Base-by-base conservation (phyloP, 2,113 vertebrate species). In the Oncorhynchus clarkii region DNA sequence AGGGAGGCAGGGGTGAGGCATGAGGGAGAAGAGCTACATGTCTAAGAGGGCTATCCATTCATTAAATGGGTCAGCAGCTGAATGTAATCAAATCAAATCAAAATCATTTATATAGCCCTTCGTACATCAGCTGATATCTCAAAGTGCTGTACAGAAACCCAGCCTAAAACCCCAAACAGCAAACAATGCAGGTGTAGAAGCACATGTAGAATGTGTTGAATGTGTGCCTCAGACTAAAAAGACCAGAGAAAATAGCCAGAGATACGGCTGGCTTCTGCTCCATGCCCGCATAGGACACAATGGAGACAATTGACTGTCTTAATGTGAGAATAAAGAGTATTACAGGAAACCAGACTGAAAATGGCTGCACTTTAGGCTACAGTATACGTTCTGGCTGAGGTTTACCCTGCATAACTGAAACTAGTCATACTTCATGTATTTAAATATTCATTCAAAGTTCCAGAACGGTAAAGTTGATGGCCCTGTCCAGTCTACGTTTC, bases 51-150 rank as follows among this genome's bases (percentile, higher is more conserved):
- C 78, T 77, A 65, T 88, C 82, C 88, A 88, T 89, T 92, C 91
- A 91, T 91, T 80, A 90, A 93, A 91, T 89, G 87, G 88, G 88
- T 90, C 89, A 88, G 70, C 60, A 12, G 78, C 89, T 89, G 87
- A 93, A 92, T 89, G 86, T 27, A 27, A 27, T 27, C 27, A 27
- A 27, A 27, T 27, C 27, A 27, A 27, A 27, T 27, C 27, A 27
- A 27, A 27, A 27, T 27, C 27, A 27, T 27, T 27, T 27, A 27
- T 27, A 27, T 27, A 3, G 27, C 3, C 3, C 27, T 27, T 27
- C 3, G 27, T 27, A 27, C 27, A 27, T 27, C 27, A 27, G 27
- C 27, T 27, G 27, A 27, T 27, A 27, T 27, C 27, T 27, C 27
- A 27, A 27, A 27, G 27, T 27, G 27, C 27, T 27, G 27, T 27